Conservation (phyloP, 2,888 invertebrate species). For the Chrysina gloriosa region DNA sequence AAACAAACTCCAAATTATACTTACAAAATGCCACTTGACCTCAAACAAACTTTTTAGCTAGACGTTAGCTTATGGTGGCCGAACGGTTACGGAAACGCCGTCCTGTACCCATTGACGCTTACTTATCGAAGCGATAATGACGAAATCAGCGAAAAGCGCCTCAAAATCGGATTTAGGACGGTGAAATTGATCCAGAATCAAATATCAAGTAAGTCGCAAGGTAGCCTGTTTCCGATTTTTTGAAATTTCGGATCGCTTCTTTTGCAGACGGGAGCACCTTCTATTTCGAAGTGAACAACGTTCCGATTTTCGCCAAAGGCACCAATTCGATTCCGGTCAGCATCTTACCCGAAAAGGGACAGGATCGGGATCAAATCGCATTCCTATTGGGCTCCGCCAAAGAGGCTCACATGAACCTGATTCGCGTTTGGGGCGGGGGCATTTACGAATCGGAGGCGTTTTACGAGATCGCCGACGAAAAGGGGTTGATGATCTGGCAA, state of each 20-base stretch:
- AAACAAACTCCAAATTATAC: neutral
- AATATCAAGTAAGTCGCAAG: slow-evolving; percentile 28
- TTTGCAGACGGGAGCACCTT: slow-evolving; percentile 67
- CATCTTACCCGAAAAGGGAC: slow-evolving; percentile 82
- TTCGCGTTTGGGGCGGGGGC: slow-evolving; percentile 99
- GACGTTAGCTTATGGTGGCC: slow-evolving; percentile 90
- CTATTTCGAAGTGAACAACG: slow-evolving; percentile 83
- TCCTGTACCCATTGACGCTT: slow-evolving; percentile 77
- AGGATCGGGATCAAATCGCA: slow-evolving; percentile 70
- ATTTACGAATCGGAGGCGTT: slow-evolving; percentile 92
- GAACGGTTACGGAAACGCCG: slow-evolving; percentile 87
- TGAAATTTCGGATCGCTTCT: neutral
- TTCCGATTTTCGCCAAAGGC: slow-evolving; percentile 94
- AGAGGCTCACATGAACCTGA: slow-evolving; percentile 88
- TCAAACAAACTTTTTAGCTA: slow-evolving; percentile 59
- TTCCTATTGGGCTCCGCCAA: slow-evolving; percentile 76
- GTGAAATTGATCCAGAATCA: slow-evolving; percentile 82
- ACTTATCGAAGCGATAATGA: slow-evolving; percentile 64
- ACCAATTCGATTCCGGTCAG: slow-evolving; percentile 93
- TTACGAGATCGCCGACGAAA: slow-evolving; percentile 86
- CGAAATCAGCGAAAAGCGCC: slow-evolving; percentile 64
- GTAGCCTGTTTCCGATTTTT: neutral
- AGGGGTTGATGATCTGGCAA: slow-evolving; percentile 96
- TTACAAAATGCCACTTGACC: neutral
- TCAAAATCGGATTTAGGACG: slow-evolving; percentile 87